Evolutionary conservation across 2,797 vertebrate species (phyloP), one percentile per base, ranked within the genome.

Genomic region (Antrozous pallidus): DNA sequence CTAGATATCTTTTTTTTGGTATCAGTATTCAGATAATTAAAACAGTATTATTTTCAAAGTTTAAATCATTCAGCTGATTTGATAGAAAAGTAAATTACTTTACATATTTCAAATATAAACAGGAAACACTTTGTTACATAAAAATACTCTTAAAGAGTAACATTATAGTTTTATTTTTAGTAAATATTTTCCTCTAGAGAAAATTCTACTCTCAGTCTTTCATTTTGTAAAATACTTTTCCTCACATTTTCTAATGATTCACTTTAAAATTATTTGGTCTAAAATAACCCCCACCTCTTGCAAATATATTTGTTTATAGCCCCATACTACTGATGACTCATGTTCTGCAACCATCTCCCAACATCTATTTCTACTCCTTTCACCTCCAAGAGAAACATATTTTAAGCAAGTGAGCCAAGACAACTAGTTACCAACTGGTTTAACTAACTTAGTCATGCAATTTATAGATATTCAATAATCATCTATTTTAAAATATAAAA

Each of bases 401-500:
- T 94, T 84, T 90, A 77, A 92, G 54, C n/a, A 90, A 85, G 2
- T 36, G 18, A 92, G 5, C 3, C 40, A 47, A 54, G 49, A 49
- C 54, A 80, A 31, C 47, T 42, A 45, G 5, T 78, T 58, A 69
- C 18, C 58, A 58, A 45, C 1, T 51, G 14, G 16, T 1, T 54
- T 31, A 67, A 71, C 28, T 56, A 90, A 85, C 10, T 90, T 67
- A 88, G 65, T 78, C 38, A 38, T 82, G 28, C 5, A 78, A 83
- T 84, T 70, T 79, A 65, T 24, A 33, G 2, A 69, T 82, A 77
- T 71, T 86, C 12, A 42, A 4, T 54, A 83, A 22, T 63, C 38
- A 88, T 38, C 26, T 74, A 78, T 42, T 74, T 82, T 74, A 54
- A 82, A 92, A 78, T 65, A 81, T 14, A 77, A 90, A 93, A 93